phyloP scores from a whole-genome alignment of 2,113 vertebrate species.

The Ascaphus truei region DNA sequence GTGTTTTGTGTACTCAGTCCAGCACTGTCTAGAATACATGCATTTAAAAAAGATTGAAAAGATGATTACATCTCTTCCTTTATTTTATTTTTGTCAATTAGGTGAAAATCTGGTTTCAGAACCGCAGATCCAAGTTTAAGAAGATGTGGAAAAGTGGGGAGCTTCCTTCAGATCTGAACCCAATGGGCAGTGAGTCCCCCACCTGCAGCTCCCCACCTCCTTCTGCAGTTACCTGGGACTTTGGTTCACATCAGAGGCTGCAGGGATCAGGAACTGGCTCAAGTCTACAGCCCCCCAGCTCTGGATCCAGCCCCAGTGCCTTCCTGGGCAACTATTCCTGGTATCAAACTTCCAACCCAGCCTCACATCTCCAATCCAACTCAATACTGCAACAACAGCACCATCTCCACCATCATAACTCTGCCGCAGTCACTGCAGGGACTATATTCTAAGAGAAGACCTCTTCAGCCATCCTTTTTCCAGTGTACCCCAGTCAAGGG shows the following conservation, averaged over 20 bases:
- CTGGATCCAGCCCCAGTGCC: slow-evolving; percentile 66
- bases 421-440: slow-evolving; percentile 75
- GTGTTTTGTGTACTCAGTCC: too few relatives aligned
- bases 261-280: slow-evolving; percentile 50
- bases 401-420: slow-evolving; percentile 62
- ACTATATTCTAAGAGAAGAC: slow-evolving; percentile 76
- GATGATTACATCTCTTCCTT: too few relatives aligned
- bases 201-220: slow-evolving; percentile 76
- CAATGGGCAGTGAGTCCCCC: slow-evolving; percentile 75
- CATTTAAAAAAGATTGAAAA: too few relatives aligned
- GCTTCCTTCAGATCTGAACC: slow-evolving; percentile 81
- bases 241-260: slow-evolving; percentile 76
- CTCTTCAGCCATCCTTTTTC: not conserved
- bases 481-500: not conserved
- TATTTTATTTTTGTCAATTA: slow-evolving; percentile 40
- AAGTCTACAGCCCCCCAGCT: slow-evolving; percentile 59
- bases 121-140: slow-evolving; percentile 92
- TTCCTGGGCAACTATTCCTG: slow-evolving; percentile 90
- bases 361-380: slow-evolving; percentile 72
- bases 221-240: slow-evolving; percentile 79
- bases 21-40: too few relatives aligned
- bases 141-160: slow-evolving; percentile 97
- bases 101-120: slow-evolving; percentile 97
- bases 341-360: slow-evolving; percentile 79
- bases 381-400: slow-evolving; percentile 77